phyloP scores from a whole-genome alignment of 2,797 vertebrate genomes.

The Hozukius guyotensis region DNA sequence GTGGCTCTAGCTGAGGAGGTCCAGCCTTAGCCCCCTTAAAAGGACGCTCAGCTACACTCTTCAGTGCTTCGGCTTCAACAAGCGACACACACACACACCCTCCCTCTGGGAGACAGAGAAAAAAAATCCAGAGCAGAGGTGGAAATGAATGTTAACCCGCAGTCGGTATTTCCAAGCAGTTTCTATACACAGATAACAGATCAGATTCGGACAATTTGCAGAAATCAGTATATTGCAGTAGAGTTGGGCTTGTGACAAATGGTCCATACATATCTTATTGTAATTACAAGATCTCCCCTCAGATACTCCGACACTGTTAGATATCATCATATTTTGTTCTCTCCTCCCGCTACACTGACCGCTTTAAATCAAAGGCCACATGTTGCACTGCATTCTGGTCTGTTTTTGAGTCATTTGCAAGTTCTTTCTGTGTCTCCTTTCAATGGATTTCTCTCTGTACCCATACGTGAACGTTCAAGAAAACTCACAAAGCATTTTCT shows the following conservation, averaged over 20 bases:
- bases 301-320: not conserved
- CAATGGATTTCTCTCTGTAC: not conserved
- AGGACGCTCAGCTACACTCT: slow-evolving; percentile 57
- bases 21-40: slow-evolving; percentile 69
- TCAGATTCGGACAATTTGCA: not conserved
- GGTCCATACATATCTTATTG: not conserved
- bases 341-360: not conserved
- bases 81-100: not conserved
- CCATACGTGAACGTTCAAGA: not conserved
- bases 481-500: not conserved
- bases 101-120: not conserved
- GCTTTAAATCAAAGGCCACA: not conserved
- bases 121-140: not conserved
- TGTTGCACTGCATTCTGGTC: not conserved
- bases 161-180: not conserved
- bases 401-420: not conserved
- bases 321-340: not conserved
- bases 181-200: not conserved
- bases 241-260: not conserved
- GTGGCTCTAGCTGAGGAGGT: slow-evolving; percentile 57
- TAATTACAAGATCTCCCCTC: not conserved
- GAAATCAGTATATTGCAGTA: not conserved
- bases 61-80: slow-evolving; percentile 41
- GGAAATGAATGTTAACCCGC: slow-evolving; percentile 32
- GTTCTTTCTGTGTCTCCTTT: not conserved